Evolutionary conservation across 2,113 vertebrate species (phyloP).

Genomic region (Hippocampus mohnikei): DNA sequence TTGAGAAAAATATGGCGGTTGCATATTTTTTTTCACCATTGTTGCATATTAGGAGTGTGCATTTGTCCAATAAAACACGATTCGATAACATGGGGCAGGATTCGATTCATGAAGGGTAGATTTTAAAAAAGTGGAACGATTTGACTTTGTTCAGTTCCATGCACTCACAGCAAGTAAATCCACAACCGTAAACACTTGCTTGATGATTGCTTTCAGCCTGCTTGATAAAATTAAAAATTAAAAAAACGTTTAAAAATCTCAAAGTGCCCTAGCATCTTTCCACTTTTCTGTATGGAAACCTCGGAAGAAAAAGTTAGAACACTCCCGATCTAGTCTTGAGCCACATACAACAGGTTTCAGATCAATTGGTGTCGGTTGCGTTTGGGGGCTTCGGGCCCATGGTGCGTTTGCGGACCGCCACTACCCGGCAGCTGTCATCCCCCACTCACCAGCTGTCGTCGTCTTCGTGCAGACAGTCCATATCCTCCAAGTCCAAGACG

Average conservation of each 20-base stretch:
- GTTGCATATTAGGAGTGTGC: no score
- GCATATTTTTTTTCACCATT: no score
- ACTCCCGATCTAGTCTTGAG: not conserved
- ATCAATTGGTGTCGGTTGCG: not conserved
- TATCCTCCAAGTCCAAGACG: slow-evolving; percentile 84
- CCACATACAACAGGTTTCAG: not conserved
- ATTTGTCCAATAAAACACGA: no score
- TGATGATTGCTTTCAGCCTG: no score
- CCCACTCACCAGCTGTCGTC: slow-evolving; percentile 91
- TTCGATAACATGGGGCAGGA: no score
- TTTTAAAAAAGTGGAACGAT: no score
- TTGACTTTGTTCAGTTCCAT: no score
- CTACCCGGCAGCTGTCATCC: slow-evolving; percentile 1
- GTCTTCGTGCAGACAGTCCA: slow-evolving; percentile 87
- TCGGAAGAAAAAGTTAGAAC: not conserved
- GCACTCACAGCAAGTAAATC: no score
- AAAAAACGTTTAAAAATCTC: not conserved
- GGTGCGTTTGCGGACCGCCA: not conserved
- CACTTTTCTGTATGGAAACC: not conserved
- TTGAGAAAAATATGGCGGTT: no score
- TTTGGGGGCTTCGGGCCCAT: not conserved
- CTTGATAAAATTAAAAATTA: no score
- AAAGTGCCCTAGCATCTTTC: not conserved
- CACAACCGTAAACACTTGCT: no score
- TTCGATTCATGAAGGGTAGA: no score